A percentile compares a stretch with the other conserved stretches of the same genome.
These are phyloP conservation scores for Lycophotia porphyrea DNA, from an alignment of 2,888 invertebrate genomes.

Conservation along the genomic window DNA sequence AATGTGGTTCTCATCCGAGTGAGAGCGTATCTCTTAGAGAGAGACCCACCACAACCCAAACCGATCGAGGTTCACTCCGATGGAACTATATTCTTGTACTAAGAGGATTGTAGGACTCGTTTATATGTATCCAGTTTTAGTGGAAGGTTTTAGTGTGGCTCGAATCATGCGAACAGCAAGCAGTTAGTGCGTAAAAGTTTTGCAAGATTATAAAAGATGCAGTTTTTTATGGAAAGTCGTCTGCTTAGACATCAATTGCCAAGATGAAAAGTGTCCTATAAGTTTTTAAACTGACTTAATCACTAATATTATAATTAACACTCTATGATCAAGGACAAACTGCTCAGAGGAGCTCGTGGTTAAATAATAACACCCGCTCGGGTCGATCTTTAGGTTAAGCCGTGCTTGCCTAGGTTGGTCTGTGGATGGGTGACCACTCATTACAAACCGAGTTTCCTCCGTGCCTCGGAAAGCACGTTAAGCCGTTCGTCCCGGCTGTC, in stretches of 20 bases:
- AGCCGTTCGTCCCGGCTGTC: no score
- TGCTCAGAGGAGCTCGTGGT: no score
- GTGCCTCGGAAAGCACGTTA: no score
- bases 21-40: constrained; percentile 80
- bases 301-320: no score
- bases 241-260: background rate
- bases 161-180: background rate
- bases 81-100: constrained; percentile 87
- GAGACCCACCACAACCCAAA: constrained; percentile 84
- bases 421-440: no score
- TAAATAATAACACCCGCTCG: no score
- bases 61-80: constrained; percentile 86
- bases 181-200: background rate
- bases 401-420: no score
- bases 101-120: constrained; percentile 28
- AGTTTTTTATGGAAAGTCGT: background rate
- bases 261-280: background rate
- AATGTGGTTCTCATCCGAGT: constrained; percentile 78
- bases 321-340: no score
- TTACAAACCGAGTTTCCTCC: no score
- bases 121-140: background rate
- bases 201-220: no score
- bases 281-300: no score
- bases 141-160: constrained; percentile 1
- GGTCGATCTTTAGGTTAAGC: no score